Evolutionary conservation across 23 tunicate genomes (phyloP).

Genomic region (Phallusia fumigata): DNA sequence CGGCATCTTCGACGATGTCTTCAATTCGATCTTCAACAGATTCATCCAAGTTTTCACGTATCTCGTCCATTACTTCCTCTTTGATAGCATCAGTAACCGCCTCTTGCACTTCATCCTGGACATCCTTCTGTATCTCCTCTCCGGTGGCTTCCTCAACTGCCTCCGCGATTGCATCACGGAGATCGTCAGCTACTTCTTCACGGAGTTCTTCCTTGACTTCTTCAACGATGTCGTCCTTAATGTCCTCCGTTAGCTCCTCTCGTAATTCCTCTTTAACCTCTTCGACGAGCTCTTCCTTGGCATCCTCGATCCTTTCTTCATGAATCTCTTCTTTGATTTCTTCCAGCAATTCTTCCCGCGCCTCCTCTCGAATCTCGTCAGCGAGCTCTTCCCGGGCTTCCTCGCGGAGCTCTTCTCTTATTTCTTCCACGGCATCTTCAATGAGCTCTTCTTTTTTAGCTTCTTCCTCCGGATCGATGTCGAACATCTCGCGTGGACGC

Average conservation of each 20-base stretch:
- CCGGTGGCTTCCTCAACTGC: slow-evolving; percentile 8
- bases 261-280: slow-evolving; percentile 20
- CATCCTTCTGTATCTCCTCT: slow-evolving; percentile 21
- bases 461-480: slow-evolving; percentile 30
- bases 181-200: slow-evolving; percentile 31
- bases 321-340: slow-evolving; percentile 24
- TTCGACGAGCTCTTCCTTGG: slow-evolving; percentile 9
- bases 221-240: slow-evolving; percentile 19
- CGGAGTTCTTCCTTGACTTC: slow-evolving; percentile 25
- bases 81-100: slow-evolving; percentile 11
- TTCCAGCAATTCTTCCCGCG: slow-evolving; percentile 5
- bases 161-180: slow-evolving; percentile 25
- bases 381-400: background rate
- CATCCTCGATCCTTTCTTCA: slow-evolving; percentile 4
- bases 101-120: slow-evolving; percentile 32
- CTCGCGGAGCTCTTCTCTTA: slow-evolving; percentile 4
- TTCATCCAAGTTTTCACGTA: slow-evolving; percentile 35
- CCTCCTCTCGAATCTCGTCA: slow-evolving; percentile 15
- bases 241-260: slow-evolving; percentile 1
- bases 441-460: slow-evolving; percentile 24
- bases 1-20: slow-evolving; percentile 30
- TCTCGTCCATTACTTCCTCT: slow-evolving; percentile 11
- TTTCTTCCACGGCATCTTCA: background rate
- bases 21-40: slow-evolving; percentile 28
- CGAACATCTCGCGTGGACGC: slow-evolving; percentile 1